Base-by-base conservation (phyloP, 2,888 invertebrate genomes). In the Venusia cambrica region DNA sequence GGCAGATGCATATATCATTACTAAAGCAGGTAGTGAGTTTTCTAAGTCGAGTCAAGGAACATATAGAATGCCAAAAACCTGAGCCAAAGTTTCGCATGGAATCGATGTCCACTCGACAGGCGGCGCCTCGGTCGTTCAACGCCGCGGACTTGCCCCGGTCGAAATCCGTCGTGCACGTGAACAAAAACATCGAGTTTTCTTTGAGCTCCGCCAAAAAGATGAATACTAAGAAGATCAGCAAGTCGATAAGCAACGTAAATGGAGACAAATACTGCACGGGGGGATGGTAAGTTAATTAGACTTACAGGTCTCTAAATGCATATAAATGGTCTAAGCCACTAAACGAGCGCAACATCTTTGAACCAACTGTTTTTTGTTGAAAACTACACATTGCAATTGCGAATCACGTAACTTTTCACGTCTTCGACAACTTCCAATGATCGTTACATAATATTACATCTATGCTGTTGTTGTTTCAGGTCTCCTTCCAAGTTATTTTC, bases 1-100 rank as follows among this genome's bases (percentile, higher is more conserved):
- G 92, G 45, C 90, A 91, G 68, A 93, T 93, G 92, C 92, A 92
- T 70, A 89, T 91, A 66, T 91, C 92, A 13, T 87, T 93, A 58
- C 90, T 93, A 80, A 90, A 90, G 62, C 92, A 93, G 73, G 90
- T 93, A 48, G 90, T 92, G 20, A 89, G 89, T 40, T 93, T 92
- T 67, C 71, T 93, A 56, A 92, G 91, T 60, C 89, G 90, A 69
- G 90, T 92, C 2, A 91, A 91, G 57, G 90, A 90, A 48, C 92
- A 91, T 52, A 87, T 93, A 48, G 90, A 90, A 43, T 62, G 57
- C 35, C 76, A 78, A 48, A 73, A 62, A 27, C 59, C 54, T 11
- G 73, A 76, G 18, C 48, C 54, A 27, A 43, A 33, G 1, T 11
- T 59, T 1, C 54, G 51, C 26, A 62, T 58, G 16, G 70, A 71